A percentile compares a stretch with the other conserved stretches of the same genome.
phyloP scores from a whole-genome alignment of 92 coral and sea anemone genomes.

The Hydrozoanthus gracilis region DNA sequence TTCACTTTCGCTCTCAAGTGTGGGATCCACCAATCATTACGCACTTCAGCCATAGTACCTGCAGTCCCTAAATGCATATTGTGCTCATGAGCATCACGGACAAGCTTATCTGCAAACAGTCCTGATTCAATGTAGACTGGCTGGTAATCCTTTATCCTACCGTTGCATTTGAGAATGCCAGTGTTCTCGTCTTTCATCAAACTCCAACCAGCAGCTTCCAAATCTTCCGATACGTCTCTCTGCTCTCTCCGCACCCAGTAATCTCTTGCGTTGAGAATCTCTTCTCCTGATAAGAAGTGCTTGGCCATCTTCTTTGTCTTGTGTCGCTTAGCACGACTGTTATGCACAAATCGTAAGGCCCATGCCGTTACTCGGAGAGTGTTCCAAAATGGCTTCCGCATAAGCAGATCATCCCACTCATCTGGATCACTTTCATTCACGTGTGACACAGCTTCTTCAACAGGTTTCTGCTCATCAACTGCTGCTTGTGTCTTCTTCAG shows the following conservation, averaged over 20 bases:
- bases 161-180: conserved; percentile 55
- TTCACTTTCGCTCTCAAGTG: conserved; percentile 51
- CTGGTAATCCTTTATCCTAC: conserved; percentile 57
- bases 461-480: conserved; percentile 33
- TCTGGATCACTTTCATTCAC: conserved; percentile 30
- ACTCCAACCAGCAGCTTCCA: conserved; percentile 53
- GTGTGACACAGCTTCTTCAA: conserved; percentile 15
- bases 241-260: conserved; percentile 61
- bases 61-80: conserved; percentile 59
- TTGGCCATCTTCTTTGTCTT: conserved; percentile 33
- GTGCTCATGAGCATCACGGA: conserved; percentile 44
- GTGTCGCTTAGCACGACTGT: conserved; percentile 44
- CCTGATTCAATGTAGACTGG: conserved; percentile 50
- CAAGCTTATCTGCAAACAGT: conserved; percentile 44
- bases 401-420: conserved; percentile 59
- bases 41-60: conserved; percentile 56
- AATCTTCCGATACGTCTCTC: conserved; percentile 22
- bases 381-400: conserved; percentile 41
- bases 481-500: conserved; percentile 41
- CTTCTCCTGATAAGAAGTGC: conserved; percentile 45
- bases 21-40: conserved; percentile 66
- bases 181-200: conserved; percentile 46
- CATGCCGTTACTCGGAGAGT: conserved; percentile 49
- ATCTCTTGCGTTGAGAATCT: conserved; percentile 43
- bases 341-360: conserved; percentile 48